A percentile compares a stretch with the other conserved stretches of the same genome.
Conservation (phyloP, 2,888 invertebrate genomes). For the Drosophila melanosoma region DNA sequence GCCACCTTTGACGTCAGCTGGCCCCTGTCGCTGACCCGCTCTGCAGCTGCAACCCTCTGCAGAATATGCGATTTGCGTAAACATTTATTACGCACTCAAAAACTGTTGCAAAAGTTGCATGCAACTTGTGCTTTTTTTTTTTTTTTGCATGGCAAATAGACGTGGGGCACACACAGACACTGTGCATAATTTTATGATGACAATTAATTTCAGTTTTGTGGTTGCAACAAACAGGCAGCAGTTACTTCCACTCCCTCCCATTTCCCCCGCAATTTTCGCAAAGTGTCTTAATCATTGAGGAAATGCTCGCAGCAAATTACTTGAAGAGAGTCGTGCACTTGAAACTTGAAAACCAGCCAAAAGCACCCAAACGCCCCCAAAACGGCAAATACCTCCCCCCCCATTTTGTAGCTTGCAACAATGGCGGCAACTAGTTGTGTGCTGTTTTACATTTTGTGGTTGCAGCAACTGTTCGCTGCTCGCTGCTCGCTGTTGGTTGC, state of each 20-base stretch:
- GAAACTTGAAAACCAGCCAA: slow-evolving; percentile 25
- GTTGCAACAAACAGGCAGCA: slow-evolving; percentile 38
- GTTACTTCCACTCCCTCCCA: neutral
- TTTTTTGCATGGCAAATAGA: slow-evolving; percentile 3
- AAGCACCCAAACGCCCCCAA: neutral
- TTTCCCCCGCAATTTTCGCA: slow-evolving; percentile 26
- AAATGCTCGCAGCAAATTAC: slow-evolving; percentile 58
- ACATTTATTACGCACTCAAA: slow-evolving; percentile 74
- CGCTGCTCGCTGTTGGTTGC: slow-evolving; percentile 2
- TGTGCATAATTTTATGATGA: slow-evolving; percentile 72
- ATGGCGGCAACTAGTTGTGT: slow-evolving; percentile 27
- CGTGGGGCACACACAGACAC: slow-evolving; percentile 23
- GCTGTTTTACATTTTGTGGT: slow-evolving; percentile 44
- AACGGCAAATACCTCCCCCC: neutral
- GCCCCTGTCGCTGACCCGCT: neutral
- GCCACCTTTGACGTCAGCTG: neutral
- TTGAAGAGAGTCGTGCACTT: slow-evolving; percentile 47
- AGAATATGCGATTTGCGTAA: slow-evolving; percentile 68
- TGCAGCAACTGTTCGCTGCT: slow-evolving; percentile 25
- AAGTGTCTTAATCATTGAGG: slow-evolving; percentile 62
- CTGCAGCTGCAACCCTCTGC: slow-evolving; percentile 9
- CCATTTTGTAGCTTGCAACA: slow-evolving; percentile 33
- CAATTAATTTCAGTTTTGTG: slow-evolving; percentile 69
- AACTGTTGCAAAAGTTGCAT: slow-evolving; percentile 59
- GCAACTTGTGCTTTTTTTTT: slow-evolving; percentile 33